Conservation (phyloP, 2,797 vertebrate genomes). For the Myioborus melanocephalus region DNA sequence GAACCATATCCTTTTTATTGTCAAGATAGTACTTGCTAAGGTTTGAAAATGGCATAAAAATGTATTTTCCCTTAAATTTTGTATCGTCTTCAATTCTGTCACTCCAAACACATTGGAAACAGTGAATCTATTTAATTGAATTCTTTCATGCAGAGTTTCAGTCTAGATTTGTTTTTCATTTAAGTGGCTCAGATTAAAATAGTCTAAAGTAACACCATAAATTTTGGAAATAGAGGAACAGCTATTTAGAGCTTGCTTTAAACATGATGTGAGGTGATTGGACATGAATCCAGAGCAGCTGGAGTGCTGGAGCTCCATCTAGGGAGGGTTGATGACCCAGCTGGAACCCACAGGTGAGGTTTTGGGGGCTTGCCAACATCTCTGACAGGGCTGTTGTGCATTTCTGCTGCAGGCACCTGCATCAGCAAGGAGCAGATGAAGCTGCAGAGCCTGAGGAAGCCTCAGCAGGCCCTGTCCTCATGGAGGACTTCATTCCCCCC, state of each 20-base stretch:
- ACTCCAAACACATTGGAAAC: neutral
- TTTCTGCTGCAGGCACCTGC: neutral
- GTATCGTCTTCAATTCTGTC: neutral
- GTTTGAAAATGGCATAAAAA: neutral
- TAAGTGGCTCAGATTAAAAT: neutral
- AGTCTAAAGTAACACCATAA: neutral
- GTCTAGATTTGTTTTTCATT: constrained; percentile 17
- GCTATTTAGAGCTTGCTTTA: neutral
- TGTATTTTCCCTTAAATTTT: neutral
- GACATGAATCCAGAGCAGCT: neutral
- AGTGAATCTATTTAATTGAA: constrained; percentile 19
- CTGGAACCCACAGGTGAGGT: neutral
- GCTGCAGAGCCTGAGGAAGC: neutral
- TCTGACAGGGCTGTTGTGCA: fast-evolving
- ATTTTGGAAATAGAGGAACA: neutral
- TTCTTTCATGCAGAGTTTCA: neutral
- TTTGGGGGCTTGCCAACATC: fast-evolving
- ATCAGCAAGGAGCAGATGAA: neutral
- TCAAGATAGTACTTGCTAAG: neutral
- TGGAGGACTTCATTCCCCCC: neutral
- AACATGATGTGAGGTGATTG: neutral
- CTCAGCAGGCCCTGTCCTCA: neutral
- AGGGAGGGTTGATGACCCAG: neutral
- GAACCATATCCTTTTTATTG: neutral
- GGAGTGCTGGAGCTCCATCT: neutral